These are phyloP conservation scores for Arremon aurantiirostris DNA, from an alignment of 2,797 vertebrate genomes.

Conservation along the genomic window DNA sequence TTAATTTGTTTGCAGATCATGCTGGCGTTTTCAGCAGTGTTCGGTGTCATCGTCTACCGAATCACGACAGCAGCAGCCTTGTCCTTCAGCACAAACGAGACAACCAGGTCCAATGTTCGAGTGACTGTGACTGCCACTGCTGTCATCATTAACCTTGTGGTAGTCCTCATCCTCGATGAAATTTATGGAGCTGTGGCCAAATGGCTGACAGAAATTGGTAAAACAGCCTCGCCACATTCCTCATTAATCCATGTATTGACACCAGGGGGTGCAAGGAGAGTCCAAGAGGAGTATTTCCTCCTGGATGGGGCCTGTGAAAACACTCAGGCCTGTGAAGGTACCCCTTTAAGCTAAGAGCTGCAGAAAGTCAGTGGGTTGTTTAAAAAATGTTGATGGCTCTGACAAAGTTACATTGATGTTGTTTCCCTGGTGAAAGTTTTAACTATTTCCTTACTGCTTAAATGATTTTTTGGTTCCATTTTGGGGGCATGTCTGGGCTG, in stretches of 20 bases:
- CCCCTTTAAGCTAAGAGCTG: neutral
- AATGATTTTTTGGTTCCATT: neutral
- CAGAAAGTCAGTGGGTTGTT: neutral
- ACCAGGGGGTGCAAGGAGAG: neutral
- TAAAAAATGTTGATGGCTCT: neutral
- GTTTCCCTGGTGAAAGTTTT: neutral
- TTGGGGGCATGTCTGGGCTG: neutral
- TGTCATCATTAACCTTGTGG: slow-evolving; percentile 94
- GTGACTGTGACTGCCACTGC: slow-evolving; percentile 93
- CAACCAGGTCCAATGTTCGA: slow-evolving; percentile 86
- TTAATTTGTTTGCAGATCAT: slow-evolving; percentile 77
- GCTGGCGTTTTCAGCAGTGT: slow-evolving; percentile 90
- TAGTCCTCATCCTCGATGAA: slow-evolving; percentile 94
- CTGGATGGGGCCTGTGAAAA: neutral
- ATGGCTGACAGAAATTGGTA: slow-evolving; percentile 97
- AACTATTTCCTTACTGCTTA: neutral
- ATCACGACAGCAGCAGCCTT: slow-evolving; percentile 90
- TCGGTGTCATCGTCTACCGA: slow-evolving; percentile 91
- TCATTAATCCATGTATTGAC: neutral
- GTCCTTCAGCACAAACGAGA: slow-evolving; percentile 87
- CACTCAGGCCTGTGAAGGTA: neutral
- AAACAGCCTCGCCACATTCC: neutral
- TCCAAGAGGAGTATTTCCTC: neutral
- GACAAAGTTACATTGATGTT: neutral
- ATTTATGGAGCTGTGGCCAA: slow-evolving; percentile 93